These are phyloP conservation scores for Phenganax stokvisi DNA, from an alignment of 92 coral and sea anemone genomes.

Conservation along the genomic window DNA sequence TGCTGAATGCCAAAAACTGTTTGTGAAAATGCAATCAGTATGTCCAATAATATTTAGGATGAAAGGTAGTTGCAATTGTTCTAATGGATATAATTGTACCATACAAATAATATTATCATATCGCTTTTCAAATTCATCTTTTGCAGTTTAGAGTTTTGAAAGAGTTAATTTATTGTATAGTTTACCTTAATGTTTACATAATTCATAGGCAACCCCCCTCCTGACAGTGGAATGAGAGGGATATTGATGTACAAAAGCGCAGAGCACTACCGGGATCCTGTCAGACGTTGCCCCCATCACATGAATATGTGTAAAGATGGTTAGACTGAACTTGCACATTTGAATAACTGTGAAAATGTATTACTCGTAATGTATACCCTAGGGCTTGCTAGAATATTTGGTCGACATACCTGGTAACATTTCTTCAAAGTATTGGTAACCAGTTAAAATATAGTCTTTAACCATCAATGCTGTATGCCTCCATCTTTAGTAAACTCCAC, in stretches of 20 bases:
- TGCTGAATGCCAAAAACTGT: constrained; percentile 56
- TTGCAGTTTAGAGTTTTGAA: not conserved
- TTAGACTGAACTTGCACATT: constrained; percentile 6
- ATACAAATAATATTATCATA: too few species aligned
- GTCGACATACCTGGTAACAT: too few species aligned
- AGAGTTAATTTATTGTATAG: not conserved
- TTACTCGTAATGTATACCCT: not conserved
- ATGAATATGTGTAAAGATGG: constrained; percentile 83
- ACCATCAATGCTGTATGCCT: too few species aligned
- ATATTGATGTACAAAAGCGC: constrained; percentile 83
- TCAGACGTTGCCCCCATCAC: constrained; percentile 81
- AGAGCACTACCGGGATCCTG: constrained; percentile 79
- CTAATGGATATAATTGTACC: not conserved
- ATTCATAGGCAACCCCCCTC: constrained; percentile 49
- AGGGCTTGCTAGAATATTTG: too few species aligned
- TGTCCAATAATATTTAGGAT: constrained; percentile 56
- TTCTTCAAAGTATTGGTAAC: too few species aligned
- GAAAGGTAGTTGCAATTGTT: constrained; percentile 43
- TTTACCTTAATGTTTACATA: not conserved
- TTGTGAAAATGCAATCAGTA: constrained; percentile 67
- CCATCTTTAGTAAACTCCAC: too few species aligned
- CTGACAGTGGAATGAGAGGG: constrained; percentile 59
- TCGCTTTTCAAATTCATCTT: too few species aligned
- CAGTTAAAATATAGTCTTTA: too few species aligned
- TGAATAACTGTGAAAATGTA: not conserved